These are phyloP conservation scores for Crocallis elinguaria DNA, from an alignment of 2,888 invertebrate genomes.

Conservation along the genomic window DNA sequence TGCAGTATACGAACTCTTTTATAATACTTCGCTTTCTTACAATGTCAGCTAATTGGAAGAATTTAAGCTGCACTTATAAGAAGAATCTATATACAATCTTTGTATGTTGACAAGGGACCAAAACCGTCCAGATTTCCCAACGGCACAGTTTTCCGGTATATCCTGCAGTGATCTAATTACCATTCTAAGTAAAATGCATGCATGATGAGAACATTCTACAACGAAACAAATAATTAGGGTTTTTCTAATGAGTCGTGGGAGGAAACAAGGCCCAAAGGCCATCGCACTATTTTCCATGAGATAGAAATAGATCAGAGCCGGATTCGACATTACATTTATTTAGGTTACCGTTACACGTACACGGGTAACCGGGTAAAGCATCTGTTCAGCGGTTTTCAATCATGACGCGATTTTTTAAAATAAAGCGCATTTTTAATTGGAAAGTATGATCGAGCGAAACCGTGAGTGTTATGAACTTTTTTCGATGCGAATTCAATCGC, in stretches of 20 bases:
- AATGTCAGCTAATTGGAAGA: too few relatives aligned
- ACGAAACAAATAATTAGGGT: neutral
- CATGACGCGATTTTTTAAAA: slow-evolving; percentile 10
- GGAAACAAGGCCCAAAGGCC: slow-evolving; percentile 47
- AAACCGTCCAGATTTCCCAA: too few relatives aligned
- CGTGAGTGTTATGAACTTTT: slow-evolving; percentile 64
- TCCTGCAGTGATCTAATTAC: too few relatives aligned
- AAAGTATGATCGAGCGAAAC: slow-evolving; percentile 60
- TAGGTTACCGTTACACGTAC: slow-evolving; percentile 57
- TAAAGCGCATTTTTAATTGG: slow-evolving; percentile 18
- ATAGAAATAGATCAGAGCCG: slow-evolving; percentile 58
- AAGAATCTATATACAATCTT: too few relatives aligned
- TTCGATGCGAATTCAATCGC: slow-evolving; percentile 56
- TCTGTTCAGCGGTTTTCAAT: slow-evolving; percentile 39
- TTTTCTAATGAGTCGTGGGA: slow-evolving; percentile 12
- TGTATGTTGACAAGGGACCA: too few relatives aligned
- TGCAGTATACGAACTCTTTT: neutral
- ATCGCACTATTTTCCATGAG: slow-evolving; percentile 52
- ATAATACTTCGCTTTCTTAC: neutral
- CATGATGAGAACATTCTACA: neutral
- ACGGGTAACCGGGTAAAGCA: slow-evolving; percentile 57
- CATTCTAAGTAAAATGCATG: neutral
- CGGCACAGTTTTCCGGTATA: too few relatives aligned
- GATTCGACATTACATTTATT: slow-evolving; percentile 64
- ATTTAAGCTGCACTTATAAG: too few relatives aligned